Evolutionary conservation across 2,888 invertebrate genomes (phyloP), one percentile per base, ranked within the genome.

Genomic region (Tetragonisca angustula): DNA sequence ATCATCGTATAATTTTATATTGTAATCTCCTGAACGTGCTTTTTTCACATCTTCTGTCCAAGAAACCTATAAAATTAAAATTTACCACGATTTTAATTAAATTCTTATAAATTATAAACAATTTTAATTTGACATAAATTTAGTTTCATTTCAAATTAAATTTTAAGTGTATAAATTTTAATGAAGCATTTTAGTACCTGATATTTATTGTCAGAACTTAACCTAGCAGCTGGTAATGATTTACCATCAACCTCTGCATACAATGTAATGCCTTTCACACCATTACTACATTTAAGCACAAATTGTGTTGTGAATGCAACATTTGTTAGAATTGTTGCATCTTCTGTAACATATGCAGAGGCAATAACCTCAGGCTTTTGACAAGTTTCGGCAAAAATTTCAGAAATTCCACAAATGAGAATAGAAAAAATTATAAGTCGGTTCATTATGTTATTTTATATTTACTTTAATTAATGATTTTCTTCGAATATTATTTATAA

Each of bases 241-340:
- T 97, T 97, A 68, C 98, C 98, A 89, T 97, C 97, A 79, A 98
- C 96, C 93, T 98, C 98, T 24, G 99, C 99, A 94, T 98, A 99
- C 79, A 99, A 95, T 56, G 97, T 97, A 86, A 97, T 96, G 93
- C 96, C 96, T 85, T 96, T 96, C 4, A 95, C 95, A 32, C 95
- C 95, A 88, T 97, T 96, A 88, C 96, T 96, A 93, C 99, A 99
- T 93, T 97, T 97, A 65, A 99, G 95, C 17, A 97, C 96, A 95
- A 99, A 99, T 95, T 99, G 98, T 21, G 97, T 97, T 91, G 99
- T 97, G 94, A 98, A 98, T 0, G 98, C 99, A 89, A 99, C 97
- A 93, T 96, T 97, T 87, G 97, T 97, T 19, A 99, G 97, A 84
- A 99, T 96, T 70, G 98, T 98, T 0, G 98, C 98, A 95, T 99